Evolutionary conservation across 2,797 vertebrate species (phyloP), one percentile per base, ranked within the genome.

Genomic region (Vultur gryphus): DNA sequence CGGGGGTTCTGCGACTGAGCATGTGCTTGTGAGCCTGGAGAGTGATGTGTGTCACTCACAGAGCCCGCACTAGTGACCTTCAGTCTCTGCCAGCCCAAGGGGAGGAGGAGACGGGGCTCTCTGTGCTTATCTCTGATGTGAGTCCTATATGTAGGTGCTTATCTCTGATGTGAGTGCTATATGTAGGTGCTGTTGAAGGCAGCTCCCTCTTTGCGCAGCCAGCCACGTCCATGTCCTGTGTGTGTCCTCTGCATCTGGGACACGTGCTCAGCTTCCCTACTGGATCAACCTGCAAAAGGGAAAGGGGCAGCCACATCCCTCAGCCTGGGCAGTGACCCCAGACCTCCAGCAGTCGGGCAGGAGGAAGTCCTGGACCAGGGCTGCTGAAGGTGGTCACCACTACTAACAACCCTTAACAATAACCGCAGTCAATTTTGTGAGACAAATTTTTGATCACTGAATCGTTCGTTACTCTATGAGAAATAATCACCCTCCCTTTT

Each of bases 1-100:
- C 1, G 7, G 23, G 5, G 14, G 28, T 39, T 41, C 39, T 52
- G 7, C 4, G 1, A 19, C 11, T 21, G 5, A 33, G 14, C 1
- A 0, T 31, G 39, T 39, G 51, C 18, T 41, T 48, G 35, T 37
- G 52, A 62, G 26, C 37, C 18, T 59, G 35, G 37, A 39, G n/a
- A 17, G 13, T 43, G 54, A 9, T 11, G 16, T 41, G n/a, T 26
- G 49, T 57, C 37, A 37, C 37, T 37, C 37, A 37, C 37, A 37
- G 37, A 37, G 44, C 21, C 25, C 3, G 2, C 48, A 41, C 5
- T 4, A 39, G 19, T 41, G 49, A 41, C 44, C 8, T 41, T 14
- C 26, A 3, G 13, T 9, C 19, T 37, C 66, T 55, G 57, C 26
- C 44, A 62, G 48, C 17, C 62, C 14, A 0, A 9, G 13, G 4